phyloP scores from a whole-genome alignment of 2,113 vertebrate genomes.

The Pelodiscus sinensis region DNA sequence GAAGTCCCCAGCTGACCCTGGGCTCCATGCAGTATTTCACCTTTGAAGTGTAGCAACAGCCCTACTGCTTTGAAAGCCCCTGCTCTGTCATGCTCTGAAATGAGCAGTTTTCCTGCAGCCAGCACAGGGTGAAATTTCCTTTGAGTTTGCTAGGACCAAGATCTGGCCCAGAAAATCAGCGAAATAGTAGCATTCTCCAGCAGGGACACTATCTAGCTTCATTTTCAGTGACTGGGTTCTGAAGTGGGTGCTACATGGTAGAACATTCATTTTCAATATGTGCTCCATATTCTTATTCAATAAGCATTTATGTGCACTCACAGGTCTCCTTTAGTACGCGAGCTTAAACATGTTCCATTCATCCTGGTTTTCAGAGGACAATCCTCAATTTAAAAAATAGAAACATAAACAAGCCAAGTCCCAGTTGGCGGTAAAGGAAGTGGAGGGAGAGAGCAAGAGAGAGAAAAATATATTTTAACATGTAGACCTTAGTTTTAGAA shows the following conservation, averaged over 20 bases:
- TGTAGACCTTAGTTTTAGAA: neutral
- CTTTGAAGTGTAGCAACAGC: too few relatives aligned
- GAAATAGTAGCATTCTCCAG: neutral
- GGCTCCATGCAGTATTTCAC: too few relatives aligned
- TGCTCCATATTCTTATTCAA: neutral
- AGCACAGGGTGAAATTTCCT: neutral
- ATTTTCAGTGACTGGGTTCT: neutral
- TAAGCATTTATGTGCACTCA: neutral
- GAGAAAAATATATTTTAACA: neutral
- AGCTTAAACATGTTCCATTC: neutral
- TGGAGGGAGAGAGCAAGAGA: neutral
- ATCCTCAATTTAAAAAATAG: neutral
- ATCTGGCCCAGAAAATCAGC: neutral
- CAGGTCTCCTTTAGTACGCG: neutral
- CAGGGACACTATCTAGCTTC: neutral
- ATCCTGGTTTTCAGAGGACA: neutral
- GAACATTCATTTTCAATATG: constrained; percentile 15
- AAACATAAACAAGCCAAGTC: neutral
- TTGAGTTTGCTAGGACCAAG: neutral
- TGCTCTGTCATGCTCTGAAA: neutral
- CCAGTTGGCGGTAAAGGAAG: neutral
- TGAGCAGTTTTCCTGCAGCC: neutral
- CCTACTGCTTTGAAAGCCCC: neutral
- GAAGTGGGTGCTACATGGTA: neutral
- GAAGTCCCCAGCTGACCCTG: too few relatives aligned